phyloP scores from a whole-genome alignment of 2,888 invertebrate genomes.

The Charanyca ferruginea region DNA sequence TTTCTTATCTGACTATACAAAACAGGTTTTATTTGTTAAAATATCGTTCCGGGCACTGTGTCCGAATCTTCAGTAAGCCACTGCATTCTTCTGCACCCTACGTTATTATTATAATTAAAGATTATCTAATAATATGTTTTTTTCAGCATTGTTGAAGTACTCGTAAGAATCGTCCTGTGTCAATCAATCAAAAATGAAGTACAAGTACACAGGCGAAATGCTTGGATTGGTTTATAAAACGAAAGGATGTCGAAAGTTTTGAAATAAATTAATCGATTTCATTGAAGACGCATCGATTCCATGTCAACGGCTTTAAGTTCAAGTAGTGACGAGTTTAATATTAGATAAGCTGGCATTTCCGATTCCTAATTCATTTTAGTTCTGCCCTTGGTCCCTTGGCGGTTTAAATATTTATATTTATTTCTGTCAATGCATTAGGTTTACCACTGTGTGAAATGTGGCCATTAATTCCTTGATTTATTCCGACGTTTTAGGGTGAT shows the following conservation, averaged over 20 bases:
- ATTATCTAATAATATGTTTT: too few species aligned
- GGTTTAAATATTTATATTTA: slow-evolving; percentile 30
- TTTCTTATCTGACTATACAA: too few species aligned
- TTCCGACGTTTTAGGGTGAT: slow-evolving; percentile 53
- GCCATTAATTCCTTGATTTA: slow-evolving; percentile 56
- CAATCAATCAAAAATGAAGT: slow-evolving; percentile 14
- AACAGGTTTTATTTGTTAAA: too few species aligned
- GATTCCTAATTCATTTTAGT: slow-evolving; percentile 22
- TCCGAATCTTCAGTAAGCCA: too few species aligned
- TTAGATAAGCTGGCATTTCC: slow-evolving; percentile 5
- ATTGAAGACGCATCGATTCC: slow-evolving; percentile 30
- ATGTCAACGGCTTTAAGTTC: slow-evolving; percentile 20
- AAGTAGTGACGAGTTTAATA: slow-evolving; percentile 30
- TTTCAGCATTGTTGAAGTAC: neutral
- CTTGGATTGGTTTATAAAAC: slow-evolving; percentile 17
- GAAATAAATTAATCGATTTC: slow-evolving; percentile 37
- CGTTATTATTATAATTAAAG: too few species aligned
- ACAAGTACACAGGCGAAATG: slow-evolving; percentile 7
- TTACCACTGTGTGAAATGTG: slow-evolving; percentile 41
- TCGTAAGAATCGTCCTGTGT: slow-evolving; percentile 2
- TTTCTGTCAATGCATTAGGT: slow-evolving; percentile 45
- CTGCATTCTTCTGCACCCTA: too few species aligned
- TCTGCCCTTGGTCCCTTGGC: slow-evolving; percentile 4
- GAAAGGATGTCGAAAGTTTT: slow-evolving; percentile 27
- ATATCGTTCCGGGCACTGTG: too few species aligned